A percentile compares a stretch with the other conserved stretches of the same genome.
phyloP scores from a whole-genome alignment of 2,797 vertebrate genomes.

The Diceros bicornis region DNA sequence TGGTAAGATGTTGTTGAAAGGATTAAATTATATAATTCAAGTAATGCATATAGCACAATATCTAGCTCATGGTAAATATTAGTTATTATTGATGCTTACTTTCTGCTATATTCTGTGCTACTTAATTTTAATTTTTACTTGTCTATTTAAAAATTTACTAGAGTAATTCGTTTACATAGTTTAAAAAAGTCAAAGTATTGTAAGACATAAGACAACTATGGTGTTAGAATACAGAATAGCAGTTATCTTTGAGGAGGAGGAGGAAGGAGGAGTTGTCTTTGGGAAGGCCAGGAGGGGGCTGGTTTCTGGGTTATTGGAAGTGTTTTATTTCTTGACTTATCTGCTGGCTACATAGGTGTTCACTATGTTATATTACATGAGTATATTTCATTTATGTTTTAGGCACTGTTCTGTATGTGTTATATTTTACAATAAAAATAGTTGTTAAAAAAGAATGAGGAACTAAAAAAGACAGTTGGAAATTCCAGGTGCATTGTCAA shows the following conservation, averaged over 20 bases:
- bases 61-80: background rate
- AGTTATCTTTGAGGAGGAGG: background rate
- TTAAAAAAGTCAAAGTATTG: background rate
- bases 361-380: background rate
- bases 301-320: background rate
- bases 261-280: background rate
- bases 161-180: background rate
- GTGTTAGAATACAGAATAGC: background rate
- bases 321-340: slow-evolving; percentile 33
- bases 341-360: background rate
- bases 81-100: background rate
- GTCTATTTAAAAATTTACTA: background rate
- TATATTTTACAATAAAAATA: background rate
- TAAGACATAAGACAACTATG: background rate
- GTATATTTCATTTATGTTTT: background rate
- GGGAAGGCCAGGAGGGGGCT: background rate
- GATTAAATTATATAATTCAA: background rate
- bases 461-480: background rate
- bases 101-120: background rate
- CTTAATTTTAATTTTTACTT: background rate
- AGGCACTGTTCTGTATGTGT: background rate
- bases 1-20: background rate
- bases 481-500: background rate
- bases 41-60: background rate
- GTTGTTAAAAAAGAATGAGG: background rate